Conservation (phyloP, 1,140 invertebrate genomes). For the Sarcophaga bullata region DNA sequence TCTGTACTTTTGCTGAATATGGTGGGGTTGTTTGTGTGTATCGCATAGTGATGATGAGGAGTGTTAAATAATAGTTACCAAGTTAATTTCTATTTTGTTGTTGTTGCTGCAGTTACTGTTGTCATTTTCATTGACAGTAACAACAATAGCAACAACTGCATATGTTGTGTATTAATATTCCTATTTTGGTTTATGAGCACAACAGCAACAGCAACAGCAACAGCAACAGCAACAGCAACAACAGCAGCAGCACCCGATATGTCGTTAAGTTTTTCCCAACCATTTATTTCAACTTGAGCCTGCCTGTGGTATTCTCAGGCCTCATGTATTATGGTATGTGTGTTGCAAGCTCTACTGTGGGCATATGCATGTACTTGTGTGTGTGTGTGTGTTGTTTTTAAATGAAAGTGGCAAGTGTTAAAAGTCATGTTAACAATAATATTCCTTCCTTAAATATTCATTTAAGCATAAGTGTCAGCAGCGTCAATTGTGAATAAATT, state of each 20-base stretch:
- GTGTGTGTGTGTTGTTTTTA: neutral
- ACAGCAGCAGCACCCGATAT: conserved; percentile 19
- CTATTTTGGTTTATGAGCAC: conserved; percentile 26
- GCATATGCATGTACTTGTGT: neutral
- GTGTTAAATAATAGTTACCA: conserved; percentile 38
- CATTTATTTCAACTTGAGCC: neutral
- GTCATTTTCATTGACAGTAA: neutral
- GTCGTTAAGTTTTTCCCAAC: conserved; percentile 29
- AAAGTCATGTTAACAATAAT: conserved; percentile 39
- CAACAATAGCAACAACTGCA: neutral
- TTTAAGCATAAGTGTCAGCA: conserved; percentile 1
- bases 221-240: neutral
- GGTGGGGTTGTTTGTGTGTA: neutral
- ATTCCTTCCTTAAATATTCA: conserved; percentile 21
- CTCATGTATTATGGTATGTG: neutral
- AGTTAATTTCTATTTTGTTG: conserved; percentile 16
- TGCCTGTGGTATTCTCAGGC: too few species aligned
- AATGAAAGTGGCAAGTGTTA: conserved; percentile 38
- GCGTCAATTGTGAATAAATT: neutral
- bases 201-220: neutral
- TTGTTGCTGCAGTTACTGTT: conserved; percentile 12
- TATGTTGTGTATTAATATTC: conserved; percentile 6
- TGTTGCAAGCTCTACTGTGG: neutral
- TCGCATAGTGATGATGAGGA: neutral
- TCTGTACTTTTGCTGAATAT: neutral